These are phyloP conservation scores for Pyrrhia umbra DNA, from an alignment of 2,888 invertebrate species.

Conservation along the genomic window DNA sequence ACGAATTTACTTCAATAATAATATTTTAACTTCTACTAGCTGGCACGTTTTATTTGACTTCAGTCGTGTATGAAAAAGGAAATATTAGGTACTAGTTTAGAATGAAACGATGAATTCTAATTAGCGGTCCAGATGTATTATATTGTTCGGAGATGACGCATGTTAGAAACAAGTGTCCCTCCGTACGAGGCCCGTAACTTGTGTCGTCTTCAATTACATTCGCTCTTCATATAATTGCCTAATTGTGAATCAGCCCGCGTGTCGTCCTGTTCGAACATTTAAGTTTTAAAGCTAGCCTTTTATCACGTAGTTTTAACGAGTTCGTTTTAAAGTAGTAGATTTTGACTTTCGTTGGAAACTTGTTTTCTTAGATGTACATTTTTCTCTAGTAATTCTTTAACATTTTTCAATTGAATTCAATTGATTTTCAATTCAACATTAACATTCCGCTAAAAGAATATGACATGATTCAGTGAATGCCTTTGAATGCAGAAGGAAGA, in stretches of 20 bases:
- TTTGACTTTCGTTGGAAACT: not conserved
- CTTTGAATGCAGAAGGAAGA: slow-evolving; percentile 32
- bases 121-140: slow-evolving; percentile 61
- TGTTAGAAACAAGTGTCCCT: slow-evolving; percentile 61
- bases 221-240: slow-evolving; percentile 86
- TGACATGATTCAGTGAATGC: slow-evolving; percentile 9
- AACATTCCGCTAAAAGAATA: slow-evolving; percentile 14
- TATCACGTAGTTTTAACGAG: slow-evolving; percentile 42
- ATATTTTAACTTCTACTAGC: slow-evolving; percentile 1
- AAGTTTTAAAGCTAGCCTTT: slow-evolving; percentile 44
- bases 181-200: slow-evolving; percentile 69
- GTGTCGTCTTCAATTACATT: slow-evolving; percentile 87
- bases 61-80: slow-evolving; percentile 13
- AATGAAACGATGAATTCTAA: slow-evolving; percentile 28
- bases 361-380: not conserved
- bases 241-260: slow-evolving; percentile 78
- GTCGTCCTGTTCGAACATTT: slow-evolving; percentile 54
- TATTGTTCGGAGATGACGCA: slow-evolving; percentile 72
- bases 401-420: not conserved
- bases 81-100: slow-evolving; percentile 25
- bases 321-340: slow-evolving; percentile 18
- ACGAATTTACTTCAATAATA: slow-evolving; percentile 41
- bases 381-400: not conserved
- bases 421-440: not conserved
- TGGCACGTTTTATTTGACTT: not conserved